Evolutionary conservation across 2,888 invertebrate species (phyloP), one percentile per base, ranked within the genome.

Genomic region (Thymelicus lineola): DNA sequence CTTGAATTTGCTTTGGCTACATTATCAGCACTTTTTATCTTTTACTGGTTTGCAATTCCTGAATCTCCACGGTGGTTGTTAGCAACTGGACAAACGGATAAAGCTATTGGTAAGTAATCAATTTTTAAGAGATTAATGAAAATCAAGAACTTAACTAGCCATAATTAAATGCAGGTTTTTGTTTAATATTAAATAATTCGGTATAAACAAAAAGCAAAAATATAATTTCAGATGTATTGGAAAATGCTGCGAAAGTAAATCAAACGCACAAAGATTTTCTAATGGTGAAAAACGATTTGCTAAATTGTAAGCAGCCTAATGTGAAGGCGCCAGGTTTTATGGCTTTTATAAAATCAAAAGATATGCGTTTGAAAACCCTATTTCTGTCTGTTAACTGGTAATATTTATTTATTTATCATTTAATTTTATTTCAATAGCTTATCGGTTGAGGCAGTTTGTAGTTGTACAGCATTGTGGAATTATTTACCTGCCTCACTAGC

Each of bases 21-120:
- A 2, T 75, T 95, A 17, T 94, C 95, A 20, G 85, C 91, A n/a
- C 58, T 94, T 1, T 95, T 86, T 75, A 82, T 95, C 42, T 72
- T 86, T 0, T 92, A 89, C 77, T 89, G 88, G 85, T 90, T 94
- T 86, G 85, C 90, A 58, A 81, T 95, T 76, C 94, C 95, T 0
- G 96, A 96, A 83, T 95, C 95, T 0, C 96, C 96, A 0, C 86
- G 95, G 72, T 96, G 96, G 95, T 83, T 96, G 38, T 76, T 95
- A 67, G 95, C 95, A 10, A 93, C 92, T 17, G 95, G 95, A 3
- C 87, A 87, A 77, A 88, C 83, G 48, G 86, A 94, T 38, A 86
- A 94, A 81, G 95, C 95, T 28, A 77, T 91, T 12, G 84, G 88
- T 88, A 86, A 87, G 70, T n/a, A n/a, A n/a, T n/a, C n/a, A n/a